Evolutionary conservation across 53 echinoderm and acorn worm genomes (phyloP).

Genomic region (Hippasteria phrygiana): DNA sequence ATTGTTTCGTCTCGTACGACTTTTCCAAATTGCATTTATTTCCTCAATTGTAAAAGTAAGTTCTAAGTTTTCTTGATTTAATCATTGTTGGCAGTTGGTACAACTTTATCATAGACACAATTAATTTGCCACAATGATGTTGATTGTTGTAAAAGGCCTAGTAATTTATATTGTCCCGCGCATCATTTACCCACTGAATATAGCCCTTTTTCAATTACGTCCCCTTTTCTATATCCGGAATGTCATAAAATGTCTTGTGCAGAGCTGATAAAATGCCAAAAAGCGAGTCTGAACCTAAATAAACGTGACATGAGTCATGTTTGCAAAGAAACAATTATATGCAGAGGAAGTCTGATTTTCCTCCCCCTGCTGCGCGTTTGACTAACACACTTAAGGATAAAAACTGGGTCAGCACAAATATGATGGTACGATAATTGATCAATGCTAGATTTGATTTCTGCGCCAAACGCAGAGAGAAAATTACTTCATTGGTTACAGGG

Average conservation of each 20-base stretch:
- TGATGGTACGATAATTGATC: conserved; percentile 46
- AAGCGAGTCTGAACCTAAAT: background rate
- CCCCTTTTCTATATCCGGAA: no score
- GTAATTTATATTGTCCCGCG: no score
- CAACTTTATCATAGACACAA: no score
- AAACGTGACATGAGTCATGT: conserved; percentile 50
- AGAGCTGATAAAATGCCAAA: background rate
- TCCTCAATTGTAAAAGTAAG: no score
- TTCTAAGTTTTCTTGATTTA: no score
- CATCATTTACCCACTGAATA: no score
- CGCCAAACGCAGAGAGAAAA: background rate
- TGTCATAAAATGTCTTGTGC: background rate
- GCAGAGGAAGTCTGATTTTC: conserved; percentile 24
- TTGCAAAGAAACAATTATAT: conserved; percentile 16
- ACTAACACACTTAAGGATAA: conserved; percentile 39
- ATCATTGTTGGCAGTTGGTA: no score
- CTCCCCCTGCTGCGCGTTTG: conserved; percentile 25
- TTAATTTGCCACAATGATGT: no score
- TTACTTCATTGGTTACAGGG: conserved; percentile 33
- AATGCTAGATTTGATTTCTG: conserved; percentile 32
- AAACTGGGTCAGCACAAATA: conserved; percentile 45
- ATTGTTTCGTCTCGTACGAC: no score
- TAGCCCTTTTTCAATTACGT: no score
- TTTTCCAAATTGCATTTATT: no score
- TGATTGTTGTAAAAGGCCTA: no score